phyloP scores from a whole-genome alignment of 2,888 invertebrate species.

The Nemotelus nigrinus region DNA sequence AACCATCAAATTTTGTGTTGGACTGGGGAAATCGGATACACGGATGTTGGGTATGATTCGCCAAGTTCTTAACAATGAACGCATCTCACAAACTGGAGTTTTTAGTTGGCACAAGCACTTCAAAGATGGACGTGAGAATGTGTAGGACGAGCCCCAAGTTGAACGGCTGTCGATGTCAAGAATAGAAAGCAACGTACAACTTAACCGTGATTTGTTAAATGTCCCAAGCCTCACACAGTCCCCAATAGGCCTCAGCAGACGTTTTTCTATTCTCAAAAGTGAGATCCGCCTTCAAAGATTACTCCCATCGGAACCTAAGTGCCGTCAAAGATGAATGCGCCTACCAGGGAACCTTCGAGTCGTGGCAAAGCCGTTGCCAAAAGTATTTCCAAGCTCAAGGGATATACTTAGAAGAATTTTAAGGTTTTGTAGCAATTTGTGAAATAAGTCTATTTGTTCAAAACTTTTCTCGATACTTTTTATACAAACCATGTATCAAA shows the following conservation, averaged over 20 bases:
- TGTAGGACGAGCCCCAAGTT: too few species aligned
- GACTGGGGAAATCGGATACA: not conserved
- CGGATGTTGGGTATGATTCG: not conserved
- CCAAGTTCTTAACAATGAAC: not conserved
- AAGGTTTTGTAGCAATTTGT: not conserved
- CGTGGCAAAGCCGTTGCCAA: not conserved
- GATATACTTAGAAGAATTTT: not conserved
- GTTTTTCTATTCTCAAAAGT: too few species aligned
- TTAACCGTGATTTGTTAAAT: too few species aligned
- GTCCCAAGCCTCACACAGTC: too few species aligned
- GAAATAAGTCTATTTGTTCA: not conserved
- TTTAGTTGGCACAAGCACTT: not conserved
- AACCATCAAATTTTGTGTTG: not conserved
- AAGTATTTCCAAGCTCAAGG: not conserved
- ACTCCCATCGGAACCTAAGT: too few species aligned
- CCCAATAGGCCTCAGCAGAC: too few species aligned
- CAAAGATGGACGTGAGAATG: not conserved
- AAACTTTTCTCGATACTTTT: not conserved
- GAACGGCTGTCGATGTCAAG: too few species aligned
- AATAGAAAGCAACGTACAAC: too few species aligned
- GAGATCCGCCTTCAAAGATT: too few species aligned
- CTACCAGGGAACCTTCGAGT: not conserved
- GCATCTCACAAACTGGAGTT: not conserved
- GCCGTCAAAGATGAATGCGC: not conserved
- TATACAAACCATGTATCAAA: too few species aligned